Base-by-base conservation (phyloP, 1,140 invertebrate genomes). In the Drosophila quadrilineata region DNA sequence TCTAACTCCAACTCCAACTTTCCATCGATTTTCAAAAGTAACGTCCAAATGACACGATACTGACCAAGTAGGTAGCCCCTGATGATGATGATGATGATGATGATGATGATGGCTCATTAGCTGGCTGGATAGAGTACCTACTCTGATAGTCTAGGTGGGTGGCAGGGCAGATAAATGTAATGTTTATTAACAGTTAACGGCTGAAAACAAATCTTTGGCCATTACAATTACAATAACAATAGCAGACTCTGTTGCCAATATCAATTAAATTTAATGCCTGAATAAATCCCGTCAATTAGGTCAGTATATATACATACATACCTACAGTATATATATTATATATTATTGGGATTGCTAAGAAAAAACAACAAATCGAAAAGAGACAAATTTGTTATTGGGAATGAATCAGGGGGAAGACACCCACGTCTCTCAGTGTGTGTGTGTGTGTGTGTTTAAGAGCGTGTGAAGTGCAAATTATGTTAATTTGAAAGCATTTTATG, bases 401-500 rank as follows among this genome's bases (percentile, higher is more conserved):
- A 54, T 67, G 57, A 67, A 4, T 63, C 64, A 67, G 28, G 16
- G 4, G 22, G 19, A 8, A 17, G 31, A 43, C 57, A 49, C 49
- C 58, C 49, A 41, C 57, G 2, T 38, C 6, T 14, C 6, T 12
- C 24, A 2, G 19, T 19, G 16, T 12, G 38, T 26, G 19, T 35
- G 26, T 45, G 21, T 12, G 43, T 49, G 41, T 21, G 17, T 12
- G 22, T 17, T 45, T 14, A 33, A 14, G 24, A 38, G 14, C 29
- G 12, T 49, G 67, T 38, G 6, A 75, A 75, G 77, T 84, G 72
- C 59, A 70, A 84, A 82, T 76, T 62, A 84, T 84, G 77, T 69
- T 84, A 82, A 82, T 82, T 82, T 64, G 64, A 66, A 75, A 80
- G 69, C 53, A 68, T 58, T 73, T 79, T 82, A 73, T 84, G 72